Conservation (phyloP, 2,797 vertebrate species). For the Cetoscarus ocellatus region DNA sequence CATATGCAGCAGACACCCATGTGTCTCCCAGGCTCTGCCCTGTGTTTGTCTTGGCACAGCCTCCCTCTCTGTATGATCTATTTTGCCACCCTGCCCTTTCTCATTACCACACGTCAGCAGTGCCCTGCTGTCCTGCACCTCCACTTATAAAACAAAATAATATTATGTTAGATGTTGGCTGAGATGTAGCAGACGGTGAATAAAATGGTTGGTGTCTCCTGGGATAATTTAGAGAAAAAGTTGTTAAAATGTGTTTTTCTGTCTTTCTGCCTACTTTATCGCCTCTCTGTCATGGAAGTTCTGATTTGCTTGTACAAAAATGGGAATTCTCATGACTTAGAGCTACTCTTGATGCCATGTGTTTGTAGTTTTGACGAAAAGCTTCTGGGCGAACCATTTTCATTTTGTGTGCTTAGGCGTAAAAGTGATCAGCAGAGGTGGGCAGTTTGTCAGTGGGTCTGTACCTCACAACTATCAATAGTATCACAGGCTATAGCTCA, state of each 20-base stretch:
- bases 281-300: too few relatives aligned
- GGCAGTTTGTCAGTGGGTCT: too few relatives aligned
- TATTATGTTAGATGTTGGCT: conserved; percentile 40
- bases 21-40: conserved; percentile 21
- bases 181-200: not conserved
- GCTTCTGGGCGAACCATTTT: too few relatives aligned
- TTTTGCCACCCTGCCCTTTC: conserved; percentile 37
- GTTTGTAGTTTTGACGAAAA: too few relatives aligned
- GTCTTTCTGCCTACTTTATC: not conserved
- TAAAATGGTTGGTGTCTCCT: not conserved
- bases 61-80: conserved; percentile 31
- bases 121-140: not conserved
- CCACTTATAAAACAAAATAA: conserved; percentile 37
- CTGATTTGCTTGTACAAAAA: too few relatives aligned
- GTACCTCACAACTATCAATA: too few relatives aligned
- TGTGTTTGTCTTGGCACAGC: conserved; percentile 49
- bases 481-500: too few relatives aligned
- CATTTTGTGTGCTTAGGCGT: too few relatives aligned
- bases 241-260: not conserved
- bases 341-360: too few relatives aligned
- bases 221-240: not conserved
- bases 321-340: too few relatives aligned
- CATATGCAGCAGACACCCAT: conserved; percentile 33
- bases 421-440: too few relatives aligned
- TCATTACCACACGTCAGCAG: conserved; percentile 24